A percentile compares a stretch with the other conserved stretches of the same genome.
Evolutionary conservation across 2,797 vertebrate species (phyloP).

Genomic region (Oceanodroma leucorhoa): DNA sequence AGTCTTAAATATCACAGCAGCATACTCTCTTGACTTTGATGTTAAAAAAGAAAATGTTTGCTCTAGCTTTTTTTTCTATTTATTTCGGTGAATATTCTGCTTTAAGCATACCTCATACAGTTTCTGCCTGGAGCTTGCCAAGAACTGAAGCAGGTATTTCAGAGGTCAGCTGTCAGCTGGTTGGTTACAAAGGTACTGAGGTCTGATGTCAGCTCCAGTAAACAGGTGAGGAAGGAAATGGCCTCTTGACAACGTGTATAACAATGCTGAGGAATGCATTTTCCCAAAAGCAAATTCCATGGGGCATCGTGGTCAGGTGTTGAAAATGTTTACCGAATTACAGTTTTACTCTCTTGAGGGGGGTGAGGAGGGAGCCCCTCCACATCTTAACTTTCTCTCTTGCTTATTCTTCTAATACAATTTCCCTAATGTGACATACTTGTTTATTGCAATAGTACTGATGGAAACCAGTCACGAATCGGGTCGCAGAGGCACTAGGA

Average conservation of each 20-base stretch:
- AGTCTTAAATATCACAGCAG: not conserved
- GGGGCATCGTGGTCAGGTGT: not conserved
- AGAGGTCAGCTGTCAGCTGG: not conserved
- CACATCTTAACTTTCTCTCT: not conserved
- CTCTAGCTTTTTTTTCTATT: not conserved
- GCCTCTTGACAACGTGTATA: not conserved
- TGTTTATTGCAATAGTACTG: not conserved
- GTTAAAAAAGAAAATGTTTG: not conserved
- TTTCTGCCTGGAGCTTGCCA: not conserved
- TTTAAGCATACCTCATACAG: not conserved
- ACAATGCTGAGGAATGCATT: not conserved
- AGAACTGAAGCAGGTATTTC: not conserved
- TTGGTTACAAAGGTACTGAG: not conserved
- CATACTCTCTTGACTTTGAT: not conserved
- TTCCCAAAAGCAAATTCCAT: not conserved
- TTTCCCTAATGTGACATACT: not conserved
- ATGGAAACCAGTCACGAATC: not conserved
- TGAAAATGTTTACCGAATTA: not conserved
- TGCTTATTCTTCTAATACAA: not conserved
- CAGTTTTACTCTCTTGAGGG: not conserved
- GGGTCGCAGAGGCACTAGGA: not conserved
- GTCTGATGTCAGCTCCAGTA: not conserved
- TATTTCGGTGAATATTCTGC: not conserved
- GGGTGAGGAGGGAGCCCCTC: not conserved
- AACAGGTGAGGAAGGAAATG: not conserved